These are phyloP conservation scores for Dascyllus trimaculatus DNA, from an alignment of 2,113 vertebrate genomes.

Conservation along the genomic window DNA sequence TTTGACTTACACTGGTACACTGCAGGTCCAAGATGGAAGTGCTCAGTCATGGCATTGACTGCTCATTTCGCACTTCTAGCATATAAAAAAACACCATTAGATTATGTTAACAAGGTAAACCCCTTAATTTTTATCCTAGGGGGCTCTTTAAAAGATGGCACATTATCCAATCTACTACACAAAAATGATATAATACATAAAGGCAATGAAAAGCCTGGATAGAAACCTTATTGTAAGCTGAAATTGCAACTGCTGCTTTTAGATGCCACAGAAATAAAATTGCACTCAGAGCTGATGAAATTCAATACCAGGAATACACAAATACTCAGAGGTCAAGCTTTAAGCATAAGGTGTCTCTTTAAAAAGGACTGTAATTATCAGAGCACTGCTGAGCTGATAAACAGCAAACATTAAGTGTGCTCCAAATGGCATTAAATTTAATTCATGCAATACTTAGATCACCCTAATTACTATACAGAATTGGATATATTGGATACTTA, in stretches of 20 bases:
- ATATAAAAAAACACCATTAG: no score
- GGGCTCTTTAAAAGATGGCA: no score
- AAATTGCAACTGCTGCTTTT: no score
- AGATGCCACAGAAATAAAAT: not conserved
- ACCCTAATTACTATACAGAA: not conserved
- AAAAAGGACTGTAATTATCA: constrained; percentile 1
- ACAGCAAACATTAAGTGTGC: not conserved
- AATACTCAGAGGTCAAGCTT: constrained; percentile 4
- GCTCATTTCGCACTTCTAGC: no score
- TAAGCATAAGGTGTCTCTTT: constrained; percentile 17
- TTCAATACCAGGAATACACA: not conserved
- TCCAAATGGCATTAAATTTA: not conserved
- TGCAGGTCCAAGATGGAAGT: no score
- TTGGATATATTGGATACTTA: no score
- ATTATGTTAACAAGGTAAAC: no score
- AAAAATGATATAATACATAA: not conserved
- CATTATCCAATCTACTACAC: no score
- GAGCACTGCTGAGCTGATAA: constrained; percentile 1
- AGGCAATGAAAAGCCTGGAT: not conserved
- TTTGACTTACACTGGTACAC: no score
- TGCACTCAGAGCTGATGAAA: not conserved
- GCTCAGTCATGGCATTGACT: no score
- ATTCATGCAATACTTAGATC: not conserved
- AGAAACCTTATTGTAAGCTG: not conserved
- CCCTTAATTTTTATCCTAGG: no score